Base-by-base conservation (phyloP, 2,113 vertebrate genomes). In the Agapornis roseicollis region DNA sequence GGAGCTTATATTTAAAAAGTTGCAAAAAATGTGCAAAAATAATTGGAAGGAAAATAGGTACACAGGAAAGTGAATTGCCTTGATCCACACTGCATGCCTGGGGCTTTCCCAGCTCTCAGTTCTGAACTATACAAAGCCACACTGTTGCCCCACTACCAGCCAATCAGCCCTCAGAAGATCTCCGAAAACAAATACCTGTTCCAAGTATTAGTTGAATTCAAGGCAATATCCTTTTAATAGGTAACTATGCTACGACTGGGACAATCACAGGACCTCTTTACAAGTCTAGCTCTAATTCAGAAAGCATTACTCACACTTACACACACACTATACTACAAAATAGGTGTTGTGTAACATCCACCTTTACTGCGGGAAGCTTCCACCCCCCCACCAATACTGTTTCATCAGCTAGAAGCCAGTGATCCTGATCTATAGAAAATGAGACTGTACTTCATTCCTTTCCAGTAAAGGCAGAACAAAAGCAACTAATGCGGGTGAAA, bases 211-310 rank as follows among this genome's bases (percentile, higher is more conserved):
- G 58, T 29, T 18, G 53, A 73, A 18, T 1, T 85, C 71, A 49
- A 17, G 49, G 13, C 12, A 4, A 31, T 49, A 29, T 4, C 29
- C 44, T 66, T 41, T 13, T 66, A 39, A 11, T 1, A 17, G 35
- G 33, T n/a, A 37, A 41, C 8, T 31, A 3, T 5, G 2, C 18
- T 1, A n/a, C 3, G 1, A 9, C 23, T 6, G 27, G 52, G 20
- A 25, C 13, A 15, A 5, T 2, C 66, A 31, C 14, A 6, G 33
- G 29, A 52, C 9, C 20, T 18, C 4, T 31, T 68, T 28, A 52
- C 66, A 86, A 86, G 39, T 12, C 39, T 9, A 42, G 28, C 7
- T 37, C 52, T 16, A 77, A 17, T 6, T 13, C 42, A 41, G n/a
- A 61, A 33, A 60, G 8, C 53, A 22, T 3, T 1, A 3, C 24